phyloP scores from a whole-genome alignment of 92 coral and sea anemone species.

The Zoanthus gigantus region DNA sequence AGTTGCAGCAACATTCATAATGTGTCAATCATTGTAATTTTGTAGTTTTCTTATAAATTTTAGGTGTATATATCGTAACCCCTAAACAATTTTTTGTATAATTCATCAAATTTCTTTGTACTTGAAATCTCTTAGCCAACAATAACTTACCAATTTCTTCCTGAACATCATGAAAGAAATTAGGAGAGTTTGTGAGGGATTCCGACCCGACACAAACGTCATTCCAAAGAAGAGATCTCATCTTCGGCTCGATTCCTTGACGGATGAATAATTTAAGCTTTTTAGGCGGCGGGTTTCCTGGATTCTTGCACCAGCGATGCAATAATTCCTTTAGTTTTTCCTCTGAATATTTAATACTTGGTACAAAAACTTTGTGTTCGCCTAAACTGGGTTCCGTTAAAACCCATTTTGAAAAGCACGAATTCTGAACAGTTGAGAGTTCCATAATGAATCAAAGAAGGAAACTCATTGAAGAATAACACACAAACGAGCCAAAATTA shows the following conservation, averaged over 20 bases:
- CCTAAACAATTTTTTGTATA: no score
- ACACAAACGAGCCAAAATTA: not conserved
- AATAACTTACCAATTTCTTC: slow-evolving; percentile 76
- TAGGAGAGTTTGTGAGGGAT: slow-evolving; percentile 59
- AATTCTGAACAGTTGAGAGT: slow-evolving; percentile 45
- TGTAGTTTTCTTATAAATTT: no score
- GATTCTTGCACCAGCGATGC: slow-evolving; percentile 65
- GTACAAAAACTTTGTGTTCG: slow-evolving; percentile 9
- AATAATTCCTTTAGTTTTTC: slow-evolving; percentile 64
- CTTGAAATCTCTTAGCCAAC: not conserved
- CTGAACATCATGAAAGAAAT: slow-evolving; percentile 69
- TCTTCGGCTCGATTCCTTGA: slow-evolving; percentile 70
- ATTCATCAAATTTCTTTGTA: no score
- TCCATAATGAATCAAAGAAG: slow-evolving; percentile 52
- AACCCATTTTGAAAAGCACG: slow-evolving; percentile 77
- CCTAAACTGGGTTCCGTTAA: not conserved
- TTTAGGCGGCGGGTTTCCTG: slow-evolving; percentile 53
- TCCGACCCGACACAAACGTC: slow-evolving; percentile 72
- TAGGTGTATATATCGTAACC: no score
- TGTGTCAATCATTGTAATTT: no score
- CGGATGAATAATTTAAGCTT: slow-evolving; percentile 69
- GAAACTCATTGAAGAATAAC: not conserved
- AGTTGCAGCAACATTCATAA: no score
- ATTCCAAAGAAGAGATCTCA: slow-evolving; percentile 71
- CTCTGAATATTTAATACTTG: slow-evolving; percentile 57